Evolutionary conservation across 2,113 vertebrate species (phyloP).

Genomic region (Paramisgurnus dabryanus): DNA sequence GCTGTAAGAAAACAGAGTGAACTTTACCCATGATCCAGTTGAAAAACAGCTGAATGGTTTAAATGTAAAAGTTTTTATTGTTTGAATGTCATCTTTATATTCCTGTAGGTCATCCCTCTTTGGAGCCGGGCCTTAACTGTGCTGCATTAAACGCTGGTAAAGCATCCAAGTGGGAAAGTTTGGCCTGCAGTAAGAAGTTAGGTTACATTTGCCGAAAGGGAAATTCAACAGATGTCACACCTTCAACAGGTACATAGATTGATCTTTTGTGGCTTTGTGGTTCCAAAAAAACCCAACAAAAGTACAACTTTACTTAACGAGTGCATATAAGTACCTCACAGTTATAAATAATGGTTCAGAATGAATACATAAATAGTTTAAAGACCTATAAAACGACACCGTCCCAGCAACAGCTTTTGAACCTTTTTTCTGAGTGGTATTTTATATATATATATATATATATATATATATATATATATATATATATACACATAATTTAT

Average conservation of each 20-base stretch:
- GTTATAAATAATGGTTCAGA: not conserved
- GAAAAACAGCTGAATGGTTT: not conserved
- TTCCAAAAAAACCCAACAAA: too few relatives aligned
- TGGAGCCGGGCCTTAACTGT: slow-evolving; percentile 84
- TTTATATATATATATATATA: too few relatives aligned
- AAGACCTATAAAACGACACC: too few relatives aligned
- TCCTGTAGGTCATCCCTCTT: slow-evolving; percentile 84
- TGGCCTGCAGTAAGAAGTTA: slow-evolving; percentile 81
- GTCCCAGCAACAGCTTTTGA: too few relatives aligned
- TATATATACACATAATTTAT: too few relatives aligned
- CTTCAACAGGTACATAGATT: slow-evolving; percentile 46
- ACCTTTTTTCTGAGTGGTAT: too few relatives aligned
- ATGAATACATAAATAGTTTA: too few relatives aligned
- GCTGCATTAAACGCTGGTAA: slow-evolving; percentile 85
- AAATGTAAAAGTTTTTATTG: too few relatives aligned
- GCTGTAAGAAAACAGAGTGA: not conserved
- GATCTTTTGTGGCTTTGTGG: too few relatives aligned
- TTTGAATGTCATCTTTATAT: not conserved
- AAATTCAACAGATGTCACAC: slow-evolving; percentile 72
- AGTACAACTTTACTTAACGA: too few relatives aligned
- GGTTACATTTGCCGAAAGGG: slow-evolving; percentile 93
- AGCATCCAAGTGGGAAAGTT: slow-evolving; percentile 90
- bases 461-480: too few relatives aligned
- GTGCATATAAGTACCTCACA: slow-evolving; percentile 28
- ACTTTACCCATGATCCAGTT: not conserved